Evolutionary conservation across 1,140 invertebrate genomes (phyloP).

Genomic region (Cecropterus lyciades): DNA sequence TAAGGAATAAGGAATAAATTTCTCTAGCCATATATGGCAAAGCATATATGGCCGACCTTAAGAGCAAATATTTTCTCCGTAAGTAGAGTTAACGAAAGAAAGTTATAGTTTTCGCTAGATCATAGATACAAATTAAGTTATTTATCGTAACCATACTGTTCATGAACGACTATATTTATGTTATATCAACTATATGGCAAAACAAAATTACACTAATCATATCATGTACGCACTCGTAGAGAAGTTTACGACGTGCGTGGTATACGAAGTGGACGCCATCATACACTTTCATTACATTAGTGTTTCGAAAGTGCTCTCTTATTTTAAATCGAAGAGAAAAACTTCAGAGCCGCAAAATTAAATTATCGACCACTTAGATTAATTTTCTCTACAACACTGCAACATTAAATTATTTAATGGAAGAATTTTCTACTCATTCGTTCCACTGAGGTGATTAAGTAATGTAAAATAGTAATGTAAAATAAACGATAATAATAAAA

Average conservation of each 20-base stretch:
- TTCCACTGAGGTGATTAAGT: too few species aligned
- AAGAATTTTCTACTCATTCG: too few species aligned
- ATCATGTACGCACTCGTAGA: neutral
- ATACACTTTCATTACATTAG: neutral
- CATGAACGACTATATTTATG: neutral
- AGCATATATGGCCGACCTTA: too few species aligned
- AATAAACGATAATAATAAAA: too few species aligned
- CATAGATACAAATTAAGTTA: neutral
- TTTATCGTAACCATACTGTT: neutral
- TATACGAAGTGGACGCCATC: neutral
- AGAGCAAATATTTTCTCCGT: too few species aligned
- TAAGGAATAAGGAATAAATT: too few species aligned
- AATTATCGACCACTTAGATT: neutral
- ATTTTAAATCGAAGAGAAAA: neutral
- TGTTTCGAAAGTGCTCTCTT: conserved; percentile 1
- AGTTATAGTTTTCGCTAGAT: neutral
- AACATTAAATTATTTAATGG: too few species aligned
- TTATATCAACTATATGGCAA: too few species aligned
- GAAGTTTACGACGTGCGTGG: neutral
- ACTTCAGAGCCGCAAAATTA: neutral
- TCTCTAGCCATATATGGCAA: too few species aligned
- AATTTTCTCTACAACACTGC: too few species aligned
- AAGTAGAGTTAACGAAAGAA: too few species aligned
- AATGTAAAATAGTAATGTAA: too few species aligned
- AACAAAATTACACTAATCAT: conserved; percentile 2